These are phyloP conservation scores for Melinaea marsaeus DNA, from an alignment of 2,888 invertebrate species.

Conservation along the genomic window DNA sequence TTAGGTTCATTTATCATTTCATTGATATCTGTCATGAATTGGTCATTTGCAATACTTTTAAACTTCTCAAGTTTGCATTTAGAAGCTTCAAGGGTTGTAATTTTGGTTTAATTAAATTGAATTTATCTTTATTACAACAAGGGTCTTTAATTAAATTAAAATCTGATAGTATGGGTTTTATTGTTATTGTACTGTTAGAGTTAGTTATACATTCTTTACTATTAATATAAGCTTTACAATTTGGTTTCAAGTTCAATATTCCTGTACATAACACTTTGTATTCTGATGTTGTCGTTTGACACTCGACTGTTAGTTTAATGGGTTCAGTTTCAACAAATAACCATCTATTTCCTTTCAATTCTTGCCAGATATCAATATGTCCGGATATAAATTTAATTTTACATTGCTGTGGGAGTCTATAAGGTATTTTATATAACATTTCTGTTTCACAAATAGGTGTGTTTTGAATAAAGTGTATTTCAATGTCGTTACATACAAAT, in stretches of 20 bases:
- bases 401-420: slow-evolving; percentile 14
- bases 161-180: too few species aligned
- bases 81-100: background rate
- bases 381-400: slow-evolving; percentile 20
- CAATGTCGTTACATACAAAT: too few species aligned
- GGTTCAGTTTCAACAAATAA: slow-evolving; percentile 27
- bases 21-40: slow-evolving; percentile 4
- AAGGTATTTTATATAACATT: slow-evolving; percentile 24
- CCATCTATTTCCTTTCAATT: slow-evolving; percentile 27
- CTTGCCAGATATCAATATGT: slow-evolving; percentile 27
- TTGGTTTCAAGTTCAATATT: too few species aligned
- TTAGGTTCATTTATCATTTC: slow-evolving; percentile 6
- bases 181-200: too few species aligned
- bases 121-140: slow-evolving; percentile 1
- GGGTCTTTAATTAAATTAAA: background rate
- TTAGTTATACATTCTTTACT: too few species aligned
- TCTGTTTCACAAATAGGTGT: slow-evolving; percentile 31
- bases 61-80: background rate
- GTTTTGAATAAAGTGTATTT: background rate
- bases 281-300: background rate
- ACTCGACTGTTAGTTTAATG: slow-evolving; percentile 26
- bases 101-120: background rate
- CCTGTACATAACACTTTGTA: too few species aligned
- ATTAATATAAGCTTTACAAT: too few species aligned
- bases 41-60: background rate